Conservation (phyloP, 2,797 vertebrate genomes). For the Dryobates pubescens region DNA sequence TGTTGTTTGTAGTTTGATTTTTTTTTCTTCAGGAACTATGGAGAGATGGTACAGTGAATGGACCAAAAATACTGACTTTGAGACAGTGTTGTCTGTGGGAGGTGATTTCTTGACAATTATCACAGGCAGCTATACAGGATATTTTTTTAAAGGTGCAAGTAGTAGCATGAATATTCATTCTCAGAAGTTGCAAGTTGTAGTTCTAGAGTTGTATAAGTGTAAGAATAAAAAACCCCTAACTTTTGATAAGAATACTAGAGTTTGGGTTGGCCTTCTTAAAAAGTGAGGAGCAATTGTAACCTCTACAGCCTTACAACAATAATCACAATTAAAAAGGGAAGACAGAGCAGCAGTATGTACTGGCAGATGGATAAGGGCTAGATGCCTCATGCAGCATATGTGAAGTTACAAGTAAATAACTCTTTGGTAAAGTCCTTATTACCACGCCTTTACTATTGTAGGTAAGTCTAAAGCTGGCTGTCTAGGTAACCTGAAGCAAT, state of each 20-base stretch:
- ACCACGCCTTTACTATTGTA: not conserved
- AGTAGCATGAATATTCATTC: not conserved
- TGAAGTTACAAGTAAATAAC: not conserved
- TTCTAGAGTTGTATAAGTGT: not conserved
- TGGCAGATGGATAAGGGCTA: not conserved
- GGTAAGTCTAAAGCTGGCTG: not conserved
- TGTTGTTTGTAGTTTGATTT: not conserved
- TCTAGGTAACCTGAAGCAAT: not conserved
- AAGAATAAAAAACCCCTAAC: not conserved
- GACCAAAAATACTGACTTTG: not conserved
- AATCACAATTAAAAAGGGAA: not conserved
- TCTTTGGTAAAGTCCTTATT: not conserved
- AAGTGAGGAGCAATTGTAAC: not conserved
- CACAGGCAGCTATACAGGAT: not conserved
- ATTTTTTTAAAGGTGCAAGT: not conserved
- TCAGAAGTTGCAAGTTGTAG: not conserved
- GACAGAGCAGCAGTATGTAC: not conserved
- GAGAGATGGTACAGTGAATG: not conserved
- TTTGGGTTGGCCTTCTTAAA: not conserved
- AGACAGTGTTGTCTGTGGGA: not conserved
- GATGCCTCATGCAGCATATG: not conserved
- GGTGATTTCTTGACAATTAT: not conserved
- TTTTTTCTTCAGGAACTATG: not conserved
- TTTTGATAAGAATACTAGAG: not conserved
- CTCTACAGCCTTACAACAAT: not conserved